Evolutionary conservation across 2,113 vertebrate species (phyloP), one percentile per base, ranked within the genome.

Genomic region (Pygathrix nemaeus): DNA sequence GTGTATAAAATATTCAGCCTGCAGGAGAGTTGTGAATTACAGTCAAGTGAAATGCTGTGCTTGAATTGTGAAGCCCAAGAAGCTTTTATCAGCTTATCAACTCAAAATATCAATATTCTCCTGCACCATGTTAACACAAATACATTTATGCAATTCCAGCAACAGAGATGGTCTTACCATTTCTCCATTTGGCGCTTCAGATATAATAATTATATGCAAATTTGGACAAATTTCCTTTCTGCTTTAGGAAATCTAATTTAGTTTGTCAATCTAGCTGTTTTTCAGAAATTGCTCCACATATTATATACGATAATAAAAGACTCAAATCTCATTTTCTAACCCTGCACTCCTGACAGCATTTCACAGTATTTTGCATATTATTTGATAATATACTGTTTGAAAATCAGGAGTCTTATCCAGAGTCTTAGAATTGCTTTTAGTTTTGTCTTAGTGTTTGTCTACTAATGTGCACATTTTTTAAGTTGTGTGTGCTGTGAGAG

Each of bases 1-100:
- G 16, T 43, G 35, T 98, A 91, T 81, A 96, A 98, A 98, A 98
- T 96, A 97, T 97, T 97, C 98, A 97, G 96, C 97, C 21, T 3
- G 30, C 68, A 97, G 96, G 82, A 97, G 98, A 94, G 50, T 82
- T 95, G 88, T 72, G 30, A 98, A 90, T 98, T 96, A 96, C 55
- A 97, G 97, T 96, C 87, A 98, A 96, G 84, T 97, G 61, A 93
- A 98, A 96, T 90, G 96, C 45, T 84, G 59, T 48, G 94, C 95
- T 88, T 85, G 81, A 96, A 55, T 59, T 94, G 79, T 92, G 50
- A 96, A 95, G 70, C 79, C 93, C 48, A 97, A 93, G 59, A 93
- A 97, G 72, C 16, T 93, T 88, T 83, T 97, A 82, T 55, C 79
- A 96, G 25, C 70, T 61, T 96, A 52, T 97, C 64, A 85, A 17